A percentile compares a stretch with the other conserved stretches of the same genome.
Evolutionary conservation across 2,888 invertebrate genomes (phyloP).

Genomic region (Archips crataeganus): DNA sequence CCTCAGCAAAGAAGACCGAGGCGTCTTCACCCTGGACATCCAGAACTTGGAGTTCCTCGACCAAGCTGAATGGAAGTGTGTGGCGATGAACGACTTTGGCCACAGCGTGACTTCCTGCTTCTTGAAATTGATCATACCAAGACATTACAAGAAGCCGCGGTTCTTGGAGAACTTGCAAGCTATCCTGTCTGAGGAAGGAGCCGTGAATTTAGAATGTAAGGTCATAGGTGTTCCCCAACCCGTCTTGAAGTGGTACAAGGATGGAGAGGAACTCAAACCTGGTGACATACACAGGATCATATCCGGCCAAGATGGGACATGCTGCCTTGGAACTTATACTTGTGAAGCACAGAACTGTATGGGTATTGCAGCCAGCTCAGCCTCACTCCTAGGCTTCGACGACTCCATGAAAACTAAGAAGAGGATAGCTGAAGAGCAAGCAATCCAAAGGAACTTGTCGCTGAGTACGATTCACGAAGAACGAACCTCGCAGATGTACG

Average conservation of each 20-base stretch:
- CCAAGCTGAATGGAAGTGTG: conserved; percentile 97
- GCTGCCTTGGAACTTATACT: conserved; percentile 95
- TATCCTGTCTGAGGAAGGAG: conserved; percentile 94
- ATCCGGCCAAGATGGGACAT: conserved; percentile 95
- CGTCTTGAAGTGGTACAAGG: conserved; percentile 96
- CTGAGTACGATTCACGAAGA: conserved; percentile 96
- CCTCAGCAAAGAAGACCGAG: conserved; percentile 88
- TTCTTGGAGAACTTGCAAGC: conserved; percentile 95
- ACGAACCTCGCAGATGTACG: conserved; percentile 94
- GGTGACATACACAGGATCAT: conserved; percentile 97
- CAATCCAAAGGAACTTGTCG: conserved; percentile 91
- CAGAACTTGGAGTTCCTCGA: conserved; percentile 92
- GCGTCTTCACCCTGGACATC: conserved; percentile 90
- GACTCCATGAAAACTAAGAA: conserved; percentile 87
- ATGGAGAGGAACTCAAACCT: conserved; percentile 94
- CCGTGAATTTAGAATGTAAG: conserved; percentile 96
- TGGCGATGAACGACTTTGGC: conserved; percentile 95
- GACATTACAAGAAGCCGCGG: conserved; percentile 95
- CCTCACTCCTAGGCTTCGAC: conserved; percentile 94
- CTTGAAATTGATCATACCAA: conserved; percentile 93
- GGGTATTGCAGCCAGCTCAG: conserved; percentile 95
- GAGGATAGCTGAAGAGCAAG: conserved; percentile 83
- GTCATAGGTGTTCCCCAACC: conserved; percentile 97
- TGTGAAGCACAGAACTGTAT: conserved; percentile 96
- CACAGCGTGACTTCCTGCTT: conserved; percentile 95